phyloP scores from a whole-genome alignment of 2,888 invertebrate species.

The Dolomedes plantarius region DNA sequence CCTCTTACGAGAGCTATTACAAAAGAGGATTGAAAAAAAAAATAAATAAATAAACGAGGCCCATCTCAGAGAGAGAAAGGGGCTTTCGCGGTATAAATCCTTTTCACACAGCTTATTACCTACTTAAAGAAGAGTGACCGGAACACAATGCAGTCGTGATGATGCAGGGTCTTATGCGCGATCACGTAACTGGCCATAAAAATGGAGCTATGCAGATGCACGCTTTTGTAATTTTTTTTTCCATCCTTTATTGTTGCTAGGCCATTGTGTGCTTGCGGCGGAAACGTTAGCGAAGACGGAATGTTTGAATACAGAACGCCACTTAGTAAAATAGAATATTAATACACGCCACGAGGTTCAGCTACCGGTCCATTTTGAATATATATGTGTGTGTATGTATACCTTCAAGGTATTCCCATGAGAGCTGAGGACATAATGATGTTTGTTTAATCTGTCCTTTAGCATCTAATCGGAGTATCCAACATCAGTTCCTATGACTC shows the following conservation, averaged over 20 bases:
- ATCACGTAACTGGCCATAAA: conserved; percentile 4
- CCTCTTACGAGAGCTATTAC: neutral
- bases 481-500: too few relatives aligned
- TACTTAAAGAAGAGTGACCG: conserved; percentile 2
- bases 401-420: too few relatives aligned
- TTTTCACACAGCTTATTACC: conserved; percentile 14
- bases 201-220: neutral
- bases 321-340: too few relatives aligned
- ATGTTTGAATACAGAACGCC: too few relatives aligned
- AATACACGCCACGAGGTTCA: too few relatives aligned
- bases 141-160: conserved; percentile 5
- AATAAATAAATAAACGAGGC: neutral
- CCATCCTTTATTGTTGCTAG: neutral
- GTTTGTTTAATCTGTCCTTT: too few relatives aligned
- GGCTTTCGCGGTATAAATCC: neutral
- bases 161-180: neutral
- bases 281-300: neutral
- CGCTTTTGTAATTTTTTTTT: conserved; percentile 2
- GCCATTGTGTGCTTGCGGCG: neutral
- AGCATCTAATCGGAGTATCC: too few relatives aligned
- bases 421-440: too few relatives aligned
- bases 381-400: too few relatives aligned
- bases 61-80: neutral
- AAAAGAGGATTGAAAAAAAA: neutral
- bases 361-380: too few relatives aligned